Evolutionary conservation across 30 jellyfish, hydroid and myxozoan species (phyloP).

Genomic region (Sanderia malayensis): DNA sequence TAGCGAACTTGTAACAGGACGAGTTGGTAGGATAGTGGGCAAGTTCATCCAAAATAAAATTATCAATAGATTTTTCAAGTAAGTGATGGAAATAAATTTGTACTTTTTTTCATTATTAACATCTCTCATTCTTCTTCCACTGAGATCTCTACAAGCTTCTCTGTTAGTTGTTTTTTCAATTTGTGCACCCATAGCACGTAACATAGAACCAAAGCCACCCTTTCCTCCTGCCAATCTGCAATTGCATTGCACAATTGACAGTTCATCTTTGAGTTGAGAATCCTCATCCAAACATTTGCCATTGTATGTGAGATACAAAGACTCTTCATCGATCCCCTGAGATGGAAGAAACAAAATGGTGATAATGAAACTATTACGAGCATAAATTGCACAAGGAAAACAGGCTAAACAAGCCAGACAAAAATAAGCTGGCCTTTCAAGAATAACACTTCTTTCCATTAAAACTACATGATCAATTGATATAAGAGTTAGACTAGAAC

Average conservation of each 20-base stretch:
- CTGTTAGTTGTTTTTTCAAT: constrained; percentile 92
- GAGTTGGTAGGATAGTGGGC: no score
- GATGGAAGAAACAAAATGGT: not conserved
- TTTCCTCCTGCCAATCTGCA: constrained; percentile 82
- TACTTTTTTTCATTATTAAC: constrained; percentile 91
- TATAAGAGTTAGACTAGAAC: no score
- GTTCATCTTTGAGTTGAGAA: not conserved
- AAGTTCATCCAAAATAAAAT: no score
- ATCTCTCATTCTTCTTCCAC: constrained; percentile 99
- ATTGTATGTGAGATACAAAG: constrained; percentile 32
- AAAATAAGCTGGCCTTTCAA: no score
- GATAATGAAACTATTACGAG: no score
- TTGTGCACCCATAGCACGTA: constrained; percentile 94
- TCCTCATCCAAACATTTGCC: constrained; percentile 32
- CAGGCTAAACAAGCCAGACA: no score
- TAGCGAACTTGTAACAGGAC: no score
- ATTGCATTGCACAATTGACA: constrained; percentile 8
- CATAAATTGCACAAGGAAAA: no score
- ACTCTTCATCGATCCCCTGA: constrained; percentile 5
- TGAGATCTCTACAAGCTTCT: constrained; percentile 95
- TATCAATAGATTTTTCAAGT: no score
- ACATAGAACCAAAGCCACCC: constrained; percentile 99
- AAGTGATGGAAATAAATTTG: no score
- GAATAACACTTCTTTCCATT: no score
- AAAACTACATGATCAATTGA: no score